phyloP scores from a whole-genome alignment of 1,140 invertebrate genomes.

The Rhyacophila brunnea region DNA sequence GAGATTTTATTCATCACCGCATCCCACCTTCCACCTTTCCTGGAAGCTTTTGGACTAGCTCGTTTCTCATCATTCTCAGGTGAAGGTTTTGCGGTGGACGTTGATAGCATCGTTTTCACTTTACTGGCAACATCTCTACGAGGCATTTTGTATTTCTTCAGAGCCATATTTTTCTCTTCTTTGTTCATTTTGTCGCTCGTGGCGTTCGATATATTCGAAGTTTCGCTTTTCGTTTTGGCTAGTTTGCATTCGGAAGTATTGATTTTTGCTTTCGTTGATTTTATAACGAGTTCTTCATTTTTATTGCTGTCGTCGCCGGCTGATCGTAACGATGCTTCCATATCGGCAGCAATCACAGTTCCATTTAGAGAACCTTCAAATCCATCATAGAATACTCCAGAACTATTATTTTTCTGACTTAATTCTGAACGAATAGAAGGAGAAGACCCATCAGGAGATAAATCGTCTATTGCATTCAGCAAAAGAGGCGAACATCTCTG shows the following conservation, averaged over 20 bases:
- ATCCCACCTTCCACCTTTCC: conserved; percentile 67
- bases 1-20: conserved; percentile 80
- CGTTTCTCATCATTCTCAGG: conserved; percentile 48
- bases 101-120: conserved; percentile 67
- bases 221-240: conserved; percentile 5
- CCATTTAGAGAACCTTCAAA: conserved; percentile 25
- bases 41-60: conserved; percentile 42
- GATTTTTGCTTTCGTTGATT: conserved; percentile 12
- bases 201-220: conserved; percentile 9
- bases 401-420: conserved; percentile 34
- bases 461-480: conserved; percentile 54
- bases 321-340: conserved; percentile 2
- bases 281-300: neutral
- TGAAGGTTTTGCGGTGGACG: conserved; percentile 45
- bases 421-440: conserved; percentile 49
- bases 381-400: conserved; percentile 21
- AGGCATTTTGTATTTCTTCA: conserved; percentile 75
- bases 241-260: neutral
- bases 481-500: conserved; percentile 54
- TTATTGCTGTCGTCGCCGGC: neutral
- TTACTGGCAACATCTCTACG: conserved; percentile 72
- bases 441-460: conserved; percentile 59
- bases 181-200: conserved; percentile 40
- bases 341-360: conserved; percentile 18
- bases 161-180: conserved; percentile 55